Evolutionary conservation across 2,113 vertebrate genomes (phyloP).

Genomic region (Oncorhynchus nerka): DNA sequence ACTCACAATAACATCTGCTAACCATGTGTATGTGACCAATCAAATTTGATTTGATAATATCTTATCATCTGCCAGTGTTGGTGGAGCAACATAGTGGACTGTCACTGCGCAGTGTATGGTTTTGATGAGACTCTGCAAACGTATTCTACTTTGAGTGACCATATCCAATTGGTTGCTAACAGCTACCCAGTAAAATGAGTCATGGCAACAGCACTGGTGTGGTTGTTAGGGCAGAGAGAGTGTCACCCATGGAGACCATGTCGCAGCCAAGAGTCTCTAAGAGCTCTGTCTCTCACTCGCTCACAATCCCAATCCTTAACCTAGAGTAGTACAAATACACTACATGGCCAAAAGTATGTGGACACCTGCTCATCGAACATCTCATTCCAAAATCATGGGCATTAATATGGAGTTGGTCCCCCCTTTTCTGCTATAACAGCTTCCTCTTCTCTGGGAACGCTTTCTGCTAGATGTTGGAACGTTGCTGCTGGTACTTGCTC

Average conservation of each 20-base stretch:
- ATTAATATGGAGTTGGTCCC: no score
- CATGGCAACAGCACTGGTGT: conserved; percentile 10
- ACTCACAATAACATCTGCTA: no score
- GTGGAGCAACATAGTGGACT: not conserved
- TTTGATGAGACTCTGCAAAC: not conserved
- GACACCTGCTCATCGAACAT: no score
- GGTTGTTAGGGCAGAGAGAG: conserved; percentile 7
- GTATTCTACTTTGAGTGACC: not conserved
- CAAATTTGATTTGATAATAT: not conserved
- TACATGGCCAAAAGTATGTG: no score
- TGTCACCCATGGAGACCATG: conserved; percentile 7
- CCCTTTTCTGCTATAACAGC: no score
- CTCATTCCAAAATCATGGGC: no score
- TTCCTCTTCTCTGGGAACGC: no score
- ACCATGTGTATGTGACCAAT: no score
- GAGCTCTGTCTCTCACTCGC: not conserved
- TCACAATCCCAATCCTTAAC: not conserved
- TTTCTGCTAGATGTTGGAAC: no score
- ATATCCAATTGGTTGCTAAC: not conserved
- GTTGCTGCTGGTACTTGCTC: no score
- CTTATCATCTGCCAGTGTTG: not conserved
- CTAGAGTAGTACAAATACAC: not conserved
- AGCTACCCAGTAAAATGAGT: conserved; percentile 1
- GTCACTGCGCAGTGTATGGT: not conserved
- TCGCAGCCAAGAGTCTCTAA: not conserved